Percentiles rank a stretch among this genome's conserved stretches.
Evolutionary conservation across 2,888 invertebrate species (phyloP).

Genomic region (Pseudeuparius sepicola): DNA sequence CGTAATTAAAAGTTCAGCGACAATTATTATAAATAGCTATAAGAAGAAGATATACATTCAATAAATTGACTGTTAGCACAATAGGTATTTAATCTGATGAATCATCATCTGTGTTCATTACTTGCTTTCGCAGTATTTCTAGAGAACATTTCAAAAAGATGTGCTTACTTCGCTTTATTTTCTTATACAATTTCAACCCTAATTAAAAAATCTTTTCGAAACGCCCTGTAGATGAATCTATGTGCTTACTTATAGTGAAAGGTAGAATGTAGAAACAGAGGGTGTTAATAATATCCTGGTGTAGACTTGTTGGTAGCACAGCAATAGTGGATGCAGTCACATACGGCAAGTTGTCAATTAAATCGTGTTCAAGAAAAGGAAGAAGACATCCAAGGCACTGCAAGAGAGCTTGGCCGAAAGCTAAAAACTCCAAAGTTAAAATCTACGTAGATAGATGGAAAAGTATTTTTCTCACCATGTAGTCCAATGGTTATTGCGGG

Average conservation of each 20-base stretch:
- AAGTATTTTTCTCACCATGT: constrained; percentile 48
- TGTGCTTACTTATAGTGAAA: constrained; percentile 81
- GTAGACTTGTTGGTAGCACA: constrained; percentile 78
- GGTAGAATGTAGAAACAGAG: constrained; percentile 94
- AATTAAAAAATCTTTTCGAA: no score
- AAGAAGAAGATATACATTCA: no score
- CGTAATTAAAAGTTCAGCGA: no score
- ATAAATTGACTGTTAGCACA: no score
- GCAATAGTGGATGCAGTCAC: constrained; percentile 89
- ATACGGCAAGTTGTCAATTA: constrained; percentile 92
- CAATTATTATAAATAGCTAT: no score
- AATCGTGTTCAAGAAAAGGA: constrained; percentile 92
- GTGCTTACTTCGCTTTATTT: no score
- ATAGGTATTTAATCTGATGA: no score
- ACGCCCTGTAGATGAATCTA: no score
- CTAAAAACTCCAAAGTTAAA: constrained; percentile 42
- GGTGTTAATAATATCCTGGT: constrained; percentile 90
- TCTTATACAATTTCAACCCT: no score
- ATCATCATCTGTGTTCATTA: no score
- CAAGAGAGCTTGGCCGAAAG: constrained; percentile 85
- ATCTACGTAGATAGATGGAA: neutral
- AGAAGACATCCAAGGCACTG: constrained; percentile 91
- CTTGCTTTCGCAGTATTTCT: no score
- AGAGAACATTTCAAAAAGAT: no score
- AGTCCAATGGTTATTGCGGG: constrained; percentile 83